A percentile compares a stretch with the other conserved stretches of the same genome.
Conservation (phyloP, 2,888 invertebrate genomes). For the Papilio protenor region DNA sequence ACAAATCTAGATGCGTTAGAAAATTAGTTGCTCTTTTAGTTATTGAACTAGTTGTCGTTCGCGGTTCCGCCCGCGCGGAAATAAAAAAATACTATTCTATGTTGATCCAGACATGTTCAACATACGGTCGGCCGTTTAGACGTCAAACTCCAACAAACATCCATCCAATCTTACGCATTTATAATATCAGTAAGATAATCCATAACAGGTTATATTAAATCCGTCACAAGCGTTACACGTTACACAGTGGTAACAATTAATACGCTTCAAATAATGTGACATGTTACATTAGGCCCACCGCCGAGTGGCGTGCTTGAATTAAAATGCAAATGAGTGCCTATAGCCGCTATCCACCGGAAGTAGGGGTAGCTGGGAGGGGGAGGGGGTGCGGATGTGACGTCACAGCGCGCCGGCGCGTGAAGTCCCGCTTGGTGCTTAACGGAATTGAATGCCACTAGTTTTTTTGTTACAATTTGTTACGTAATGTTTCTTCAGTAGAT, state of each 20-base stretch:
- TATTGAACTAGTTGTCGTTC: too few species aligned
- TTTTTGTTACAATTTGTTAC: conserved; percentile 28
- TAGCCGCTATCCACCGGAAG: conserved; percentile 48
- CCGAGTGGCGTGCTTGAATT: conserved; percentile 23
- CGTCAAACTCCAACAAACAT: not conserved
- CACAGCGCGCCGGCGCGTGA: conserved; percentile 52
- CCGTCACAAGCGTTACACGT: conserved; percentile 5
- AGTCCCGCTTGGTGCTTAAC: conserved; percentile 43
- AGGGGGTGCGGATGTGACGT: conserved; percentile 54
- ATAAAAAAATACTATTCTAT: too few species aligned
- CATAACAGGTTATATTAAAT: not conserved
- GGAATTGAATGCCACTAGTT: conserved; percentile 38
- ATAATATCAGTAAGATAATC: not conserved
- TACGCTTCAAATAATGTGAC: conserved; percentile 27
- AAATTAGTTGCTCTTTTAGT: too few species aligned
- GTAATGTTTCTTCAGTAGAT: not conserved
- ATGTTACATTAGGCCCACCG: conserved; percentile 26
- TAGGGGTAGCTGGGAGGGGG: conserved; percentile 24
- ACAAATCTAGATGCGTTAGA: too few species aligned
- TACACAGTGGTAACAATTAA: conserved; percentile 21
- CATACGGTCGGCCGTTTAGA: too few species aligned
- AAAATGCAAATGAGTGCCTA: conserved; percentile 39
- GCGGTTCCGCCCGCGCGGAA: too few species aligned
- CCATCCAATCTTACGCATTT: too few species aligned
- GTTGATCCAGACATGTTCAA: too few species aligned